Conservation (phyloP, 1,140 invertebrate species). For the Araneus ventricosus region DNA sequence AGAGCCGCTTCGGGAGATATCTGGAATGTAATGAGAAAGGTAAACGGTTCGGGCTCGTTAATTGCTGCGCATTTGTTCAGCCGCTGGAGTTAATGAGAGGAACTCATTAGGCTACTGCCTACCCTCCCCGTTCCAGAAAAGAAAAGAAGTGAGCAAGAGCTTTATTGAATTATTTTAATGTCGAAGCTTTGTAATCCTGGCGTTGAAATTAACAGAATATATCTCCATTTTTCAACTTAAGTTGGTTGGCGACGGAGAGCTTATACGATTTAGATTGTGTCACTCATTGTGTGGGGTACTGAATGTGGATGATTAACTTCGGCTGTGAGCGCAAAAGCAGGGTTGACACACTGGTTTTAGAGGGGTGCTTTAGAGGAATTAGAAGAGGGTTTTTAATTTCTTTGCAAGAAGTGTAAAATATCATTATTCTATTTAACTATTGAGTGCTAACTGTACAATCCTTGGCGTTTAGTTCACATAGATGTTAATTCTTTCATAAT, state of each 20-base stretch:
- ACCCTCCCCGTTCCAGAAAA: background rate
- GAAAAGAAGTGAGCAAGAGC: conserved; percentile 10
- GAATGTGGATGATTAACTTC: background rate
- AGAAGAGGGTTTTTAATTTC: background rate
- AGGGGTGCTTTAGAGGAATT: background rate
- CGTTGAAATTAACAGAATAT: conserved; percentile 29
- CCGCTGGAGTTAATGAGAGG: conserved; percentile 25
- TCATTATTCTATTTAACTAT: no score
- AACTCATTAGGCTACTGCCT: conserved; percentile 22
- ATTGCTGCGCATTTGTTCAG: conserved; percentile 53
- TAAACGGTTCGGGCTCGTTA: conserved; percentile 46
- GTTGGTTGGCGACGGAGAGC: background rate
- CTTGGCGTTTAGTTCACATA: no score
- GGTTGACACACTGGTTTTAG: background rate
- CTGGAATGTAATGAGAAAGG: conserved; percentile 53
- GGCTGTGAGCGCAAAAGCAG: background rate
- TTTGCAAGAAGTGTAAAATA: background rate
- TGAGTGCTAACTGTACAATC: no score
- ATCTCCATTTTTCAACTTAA: conserved; percentile 13
- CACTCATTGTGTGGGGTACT: background rate
- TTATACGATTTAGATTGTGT: conserved; percentile 1
- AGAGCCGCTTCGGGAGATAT: conserved; percentile 4
- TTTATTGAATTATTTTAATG: conserved; percentile 62
- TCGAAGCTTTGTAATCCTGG: conserved; percentile 17
- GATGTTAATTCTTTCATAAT: no score